phyloP scores from a whole-genome alignment of 2,113 vertebrate genomes.

The Riparia riparia region DNA sequence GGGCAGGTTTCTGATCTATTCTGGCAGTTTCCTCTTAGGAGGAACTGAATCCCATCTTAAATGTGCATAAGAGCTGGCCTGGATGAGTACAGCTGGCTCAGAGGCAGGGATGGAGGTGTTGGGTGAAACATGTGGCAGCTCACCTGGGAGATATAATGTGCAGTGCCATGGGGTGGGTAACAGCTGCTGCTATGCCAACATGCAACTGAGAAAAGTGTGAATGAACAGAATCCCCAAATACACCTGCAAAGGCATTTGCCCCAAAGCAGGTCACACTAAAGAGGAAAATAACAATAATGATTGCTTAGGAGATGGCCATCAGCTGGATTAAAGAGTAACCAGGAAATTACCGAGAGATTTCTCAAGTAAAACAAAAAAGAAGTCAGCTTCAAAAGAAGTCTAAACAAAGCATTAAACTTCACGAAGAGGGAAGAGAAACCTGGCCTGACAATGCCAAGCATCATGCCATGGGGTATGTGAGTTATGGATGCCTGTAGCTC shows the following conservation, averaged over 20 bases:
- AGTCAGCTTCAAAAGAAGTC: background rate
- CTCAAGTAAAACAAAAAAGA: background rate
- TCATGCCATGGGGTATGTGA: background rate
- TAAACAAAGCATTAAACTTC: background rate
- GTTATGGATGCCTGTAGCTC: background rate
- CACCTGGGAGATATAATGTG: background rate
- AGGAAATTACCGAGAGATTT: conserved; percentile 4
- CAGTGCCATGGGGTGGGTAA: fast-evolving
- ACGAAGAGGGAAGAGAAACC: background rate
- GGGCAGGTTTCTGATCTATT: background rate
- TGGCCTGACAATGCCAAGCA: fast-evolving
- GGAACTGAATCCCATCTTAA: background rate
- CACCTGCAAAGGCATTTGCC: background rate
- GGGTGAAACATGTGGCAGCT: fast-evolving
- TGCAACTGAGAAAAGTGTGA: background rate
- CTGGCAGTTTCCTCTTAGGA: background rate
- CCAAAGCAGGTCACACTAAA: background rate
- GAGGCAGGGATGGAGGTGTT: background rate
- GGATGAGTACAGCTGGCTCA: fast-evolving
- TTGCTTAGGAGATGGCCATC: conserved; percentile 24
- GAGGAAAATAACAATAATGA: conserved; percentile 7
- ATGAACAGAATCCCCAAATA: background rate
- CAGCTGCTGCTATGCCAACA: background rate
- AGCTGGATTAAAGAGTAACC: conserved; percentile 54
- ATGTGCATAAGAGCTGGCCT: fast-evolving